Evolutionary conservation across 1,140 invertebrate genomes (phyloP).

Genomic region (Lordiphosa clarofinis): DNA sequence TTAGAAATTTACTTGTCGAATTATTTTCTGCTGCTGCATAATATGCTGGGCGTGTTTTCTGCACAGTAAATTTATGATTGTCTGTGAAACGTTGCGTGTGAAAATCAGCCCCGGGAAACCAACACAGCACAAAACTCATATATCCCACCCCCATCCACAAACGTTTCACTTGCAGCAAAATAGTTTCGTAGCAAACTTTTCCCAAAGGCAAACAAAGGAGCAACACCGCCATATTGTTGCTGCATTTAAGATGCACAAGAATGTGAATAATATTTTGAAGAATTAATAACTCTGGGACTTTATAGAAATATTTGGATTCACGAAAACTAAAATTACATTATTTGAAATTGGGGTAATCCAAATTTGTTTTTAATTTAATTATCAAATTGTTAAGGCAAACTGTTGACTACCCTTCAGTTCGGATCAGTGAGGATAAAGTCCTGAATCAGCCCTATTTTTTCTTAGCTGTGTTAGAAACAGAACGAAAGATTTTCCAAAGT

Average conservation of each 20-base stretch:
- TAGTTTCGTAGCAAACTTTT: conserved; percentile 26
- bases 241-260: not conserved
- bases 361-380: too few relatives aligned
- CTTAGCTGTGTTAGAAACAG: too few relatives aligned
- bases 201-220: conserved; percentile 8
- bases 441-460: too few relatives aligned
- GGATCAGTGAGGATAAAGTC: too few relatives aligned
- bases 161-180: conserved; percentile 42
- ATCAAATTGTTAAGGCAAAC: too few relatives aligned
- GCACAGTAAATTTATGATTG: conserved; percentile 55
- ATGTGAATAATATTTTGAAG: too few relatives aligned
- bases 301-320: too few relatives aligned
- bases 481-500: too few relatives aligned
- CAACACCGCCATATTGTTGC: not conserved
- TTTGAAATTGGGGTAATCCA: too few relatives aligned
- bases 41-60: conserved; percentile 59
- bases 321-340: too few relatives aligned
- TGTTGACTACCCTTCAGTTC: too few relatives aligned
- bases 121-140: conserved; percentile 35
- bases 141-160: conserved; percentile 1
- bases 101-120: conserved; percentile 5
- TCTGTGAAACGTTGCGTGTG: conserved; percentile 34
- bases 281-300: too few relatives aligned
- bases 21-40: conserved; percentile 50
- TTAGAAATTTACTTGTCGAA: conserved; percentile 74